Conservation (phyloP, 1,140 invertebrate species). For the Penaeus indicus region DNA sequence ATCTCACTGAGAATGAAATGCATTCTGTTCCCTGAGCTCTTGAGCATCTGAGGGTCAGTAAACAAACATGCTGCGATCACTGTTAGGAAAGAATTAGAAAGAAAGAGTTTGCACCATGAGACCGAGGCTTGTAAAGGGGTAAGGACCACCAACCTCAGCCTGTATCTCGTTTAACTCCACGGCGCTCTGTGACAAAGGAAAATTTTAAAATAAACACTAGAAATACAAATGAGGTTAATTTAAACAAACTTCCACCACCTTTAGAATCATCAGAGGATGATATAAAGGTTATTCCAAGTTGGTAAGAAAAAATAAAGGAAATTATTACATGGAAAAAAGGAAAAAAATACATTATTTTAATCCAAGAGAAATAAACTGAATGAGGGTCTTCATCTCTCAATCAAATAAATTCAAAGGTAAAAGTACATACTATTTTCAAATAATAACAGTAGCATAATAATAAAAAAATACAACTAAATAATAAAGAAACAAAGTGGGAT, state of each 20-base stretch:
- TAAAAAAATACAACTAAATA: not conserved
- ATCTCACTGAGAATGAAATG: too few species aligned
- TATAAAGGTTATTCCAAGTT: slow-evolving; percentile 11
- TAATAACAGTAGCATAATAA: not conserved
- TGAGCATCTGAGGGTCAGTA: not conserved
- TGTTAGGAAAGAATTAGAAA: slow-evolving; percentile 1
- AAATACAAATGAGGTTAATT: slow-evolving; percentile 16
- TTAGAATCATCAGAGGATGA: slow-evolving; percentile 16
- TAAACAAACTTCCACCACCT: not conserved
- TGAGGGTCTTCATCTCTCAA: not conserved
- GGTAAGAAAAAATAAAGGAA: slow-evolving; percentile 37
- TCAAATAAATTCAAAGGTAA: not conserved
- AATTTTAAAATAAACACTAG: slow-evolving; percentile 35
- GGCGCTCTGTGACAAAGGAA: slow-evolving; percentile 60
- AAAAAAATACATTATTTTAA: slow-evolving; percentile 11
- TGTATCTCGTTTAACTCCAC: slow-evolving; percentile 60
- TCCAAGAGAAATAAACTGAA: not conserved
- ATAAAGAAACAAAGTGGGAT: not conserved
- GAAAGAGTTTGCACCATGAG: slow-evolving; percentile 14
- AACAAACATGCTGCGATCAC: not conserved
- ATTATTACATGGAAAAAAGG: slow-evolving; percentile 45
- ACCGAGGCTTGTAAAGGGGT: slow-evolving; percentile 3
- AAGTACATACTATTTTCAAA: not conserved
- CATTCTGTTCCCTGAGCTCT: too few species aligned
- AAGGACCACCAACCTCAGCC: slow-evolving; percentile 59